phyloP scores from a whole-genome alignment of 2,113 vertebrate genomes.

The Smithornis capensis region DNA sequence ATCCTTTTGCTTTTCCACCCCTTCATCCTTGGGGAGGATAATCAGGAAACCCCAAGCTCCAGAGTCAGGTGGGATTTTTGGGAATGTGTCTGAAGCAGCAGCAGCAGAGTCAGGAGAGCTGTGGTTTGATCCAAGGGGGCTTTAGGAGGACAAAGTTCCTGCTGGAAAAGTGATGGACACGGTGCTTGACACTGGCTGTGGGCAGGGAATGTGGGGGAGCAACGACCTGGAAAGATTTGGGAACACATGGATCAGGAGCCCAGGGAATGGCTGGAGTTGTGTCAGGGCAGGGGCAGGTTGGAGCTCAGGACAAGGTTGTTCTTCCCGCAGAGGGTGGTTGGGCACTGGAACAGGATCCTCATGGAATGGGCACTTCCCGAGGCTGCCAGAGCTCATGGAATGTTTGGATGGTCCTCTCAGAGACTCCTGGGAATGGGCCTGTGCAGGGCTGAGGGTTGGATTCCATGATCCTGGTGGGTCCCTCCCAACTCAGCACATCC shows the following conservation, averaged over 20 bases:
- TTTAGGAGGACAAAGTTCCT: not conserved
- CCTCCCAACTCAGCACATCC: not conserved
- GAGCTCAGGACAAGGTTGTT: not conserved
- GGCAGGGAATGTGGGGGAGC: not conserved
- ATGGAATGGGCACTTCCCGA: too few species aligned
- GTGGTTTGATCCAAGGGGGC: not conserved
- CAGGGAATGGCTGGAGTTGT: not conserved
- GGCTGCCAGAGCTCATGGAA: too few species aligned
- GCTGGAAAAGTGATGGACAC: not conserved
- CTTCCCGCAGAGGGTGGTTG: too few species aligned
- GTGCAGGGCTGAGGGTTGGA: not conserved
- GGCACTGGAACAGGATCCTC: too few species aligned
- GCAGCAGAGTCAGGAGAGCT: accelerated
- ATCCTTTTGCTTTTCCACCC: not conserved
- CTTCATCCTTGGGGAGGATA: not conserved
- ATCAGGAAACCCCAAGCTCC: not conserved
- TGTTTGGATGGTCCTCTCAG: not conserved
- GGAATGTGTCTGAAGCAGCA: accelerated
- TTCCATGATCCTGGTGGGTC: not conserved
- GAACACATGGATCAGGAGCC: not conserved
- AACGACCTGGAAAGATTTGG: too few species aligned
- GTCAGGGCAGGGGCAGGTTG: not conserved
- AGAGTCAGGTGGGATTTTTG: not conserved
- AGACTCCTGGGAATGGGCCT: not conserved
- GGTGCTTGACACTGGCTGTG: not conserved